phyloP scores from a whole-genome alignment of 2,113 vertebrate genomes.

The Panthera leo region DNA sequence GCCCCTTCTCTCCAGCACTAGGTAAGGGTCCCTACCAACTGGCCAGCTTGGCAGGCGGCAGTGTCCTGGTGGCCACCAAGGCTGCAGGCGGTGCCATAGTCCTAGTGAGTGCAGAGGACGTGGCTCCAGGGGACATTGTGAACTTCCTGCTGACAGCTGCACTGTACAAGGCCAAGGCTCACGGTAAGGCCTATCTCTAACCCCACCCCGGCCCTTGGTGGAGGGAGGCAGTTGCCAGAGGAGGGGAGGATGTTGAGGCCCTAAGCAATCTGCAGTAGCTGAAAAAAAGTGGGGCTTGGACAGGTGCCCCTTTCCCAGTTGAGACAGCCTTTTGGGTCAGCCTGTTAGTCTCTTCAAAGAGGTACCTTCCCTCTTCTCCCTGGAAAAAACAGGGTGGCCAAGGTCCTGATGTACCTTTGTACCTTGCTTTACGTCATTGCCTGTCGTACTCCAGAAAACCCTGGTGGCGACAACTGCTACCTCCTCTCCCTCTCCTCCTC shows the following conservation, averaged over 20 bases:
- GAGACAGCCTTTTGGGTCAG: neutral
- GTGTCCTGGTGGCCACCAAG: constrained; percentile 83
- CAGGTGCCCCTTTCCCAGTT: neutral
- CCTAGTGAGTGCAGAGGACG: constrained; percentile 80
- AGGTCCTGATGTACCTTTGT: no score
- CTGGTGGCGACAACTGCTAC: rapidly evolving
- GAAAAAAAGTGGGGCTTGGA: neutral
- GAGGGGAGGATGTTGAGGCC: neutral
- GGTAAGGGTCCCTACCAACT: constrained; percentile 95
- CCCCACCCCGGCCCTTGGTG: neutral
- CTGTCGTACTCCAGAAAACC: neutral
- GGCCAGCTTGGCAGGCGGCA: constrained; percentile 86
- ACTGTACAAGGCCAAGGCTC: constrained; percentile 90
- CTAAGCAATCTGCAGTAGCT: neutral
- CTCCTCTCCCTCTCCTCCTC: no score
- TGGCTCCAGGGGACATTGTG: constrained; percentile 76
- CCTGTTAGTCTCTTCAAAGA: neutral
- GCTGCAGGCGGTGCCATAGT: constrained; percentile 82
- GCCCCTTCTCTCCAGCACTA: constrained; percentile 85
- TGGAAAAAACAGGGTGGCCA: neutral
- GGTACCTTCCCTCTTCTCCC: neutral
- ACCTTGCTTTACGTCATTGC: neutral
- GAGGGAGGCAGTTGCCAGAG: neutral
- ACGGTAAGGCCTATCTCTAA: constrained; percentile 86
- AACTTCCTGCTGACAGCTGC: constrained; percentile 96